Evolutionary conservation across 2,888 invertebrate species (phyloP).

Genomic region (Cheilosia variabilis): DNA sequence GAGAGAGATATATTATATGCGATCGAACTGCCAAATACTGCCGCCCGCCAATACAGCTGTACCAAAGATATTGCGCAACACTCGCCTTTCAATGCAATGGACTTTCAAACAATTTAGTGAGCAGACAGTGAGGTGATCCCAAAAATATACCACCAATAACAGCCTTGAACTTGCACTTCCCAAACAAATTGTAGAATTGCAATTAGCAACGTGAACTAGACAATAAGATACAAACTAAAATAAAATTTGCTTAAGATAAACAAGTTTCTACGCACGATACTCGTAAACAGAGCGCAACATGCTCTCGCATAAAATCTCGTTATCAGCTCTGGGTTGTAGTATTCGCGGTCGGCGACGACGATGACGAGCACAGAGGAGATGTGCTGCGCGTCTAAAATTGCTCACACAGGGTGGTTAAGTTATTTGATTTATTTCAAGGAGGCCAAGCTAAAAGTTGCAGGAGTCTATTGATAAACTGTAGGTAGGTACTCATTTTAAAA

Average conservation of each 20-base stretch:
- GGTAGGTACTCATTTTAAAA: too few relatives aligned
- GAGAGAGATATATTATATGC: neutral
- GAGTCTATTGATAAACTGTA: too few relatives aligned
- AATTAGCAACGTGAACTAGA: slow-evolving; percentile 13
- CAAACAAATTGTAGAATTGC: neutral
- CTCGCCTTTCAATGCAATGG: neutral
- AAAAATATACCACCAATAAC: slow-evolving; percentile 3
- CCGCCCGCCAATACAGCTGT: neutral
- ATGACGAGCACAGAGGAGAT: too few relatives aligned
- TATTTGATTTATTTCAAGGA: too few relatives aligned
- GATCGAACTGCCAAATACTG: neutral
- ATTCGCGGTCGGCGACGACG: too few relatives aligned
- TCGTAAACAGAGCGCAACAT: slow-evolving; percentile 2
- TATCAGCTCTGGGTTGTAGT: neutral
- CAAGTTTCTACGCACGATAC: slow-evolving; percentile 45
- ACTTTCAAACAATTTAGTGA: slow-evolving; percentile 1
- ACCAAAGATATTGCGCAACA: slow-evolving; percentile 12
- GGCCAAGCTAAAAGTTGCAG: too few relatives aligned
- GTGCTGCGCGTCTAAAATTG: too few relatives aligned
- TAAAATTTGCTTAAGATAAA: slow-evolving; percentile 14
- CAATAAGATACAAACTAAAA: slow-evolving; percentile 24
- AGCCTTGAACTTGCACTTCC: slow-evolving; percentile 62
- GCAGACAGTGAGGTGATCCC: neutral
- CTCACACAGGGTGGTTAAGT: too few relatives aligned
- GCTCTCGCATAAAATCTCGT: slow-evolving; percentile 13